Percentiles rank a stretch among this genome's conserved stretches.
These are phyloP conservation scores for Stenurella melanura DNA, from an alignment of 2,888 invertebrate species.

Conservation along the genomic window DNA sequence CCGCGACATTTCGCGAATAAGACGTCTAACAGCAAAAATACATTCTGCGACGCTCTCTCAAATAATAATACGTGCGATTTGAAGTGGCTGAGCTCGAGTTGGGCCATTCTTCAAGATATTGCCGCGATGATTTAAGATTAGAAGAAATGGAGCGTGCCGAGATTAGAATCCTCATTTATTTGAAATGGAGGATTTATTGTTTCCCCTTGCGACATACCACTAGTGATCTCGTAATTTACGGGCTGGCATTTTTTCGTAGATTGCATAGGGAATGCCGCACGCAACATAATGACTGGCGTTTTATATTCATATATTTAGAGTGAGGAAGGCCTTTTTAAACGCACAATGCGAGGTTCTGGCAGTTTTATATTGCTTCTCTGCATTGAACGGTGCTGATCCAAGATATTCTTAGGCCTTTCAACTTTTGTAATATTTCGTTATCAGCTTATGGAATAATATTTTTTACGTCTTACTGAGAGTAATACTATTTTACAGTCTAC, in stretches of 20 bases:
- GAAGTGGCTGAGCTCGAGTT: constrained; percentile 51
- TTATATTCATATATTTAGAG: constrained; percentile 7
- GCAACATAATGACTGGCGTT: constrained; percentile 1
- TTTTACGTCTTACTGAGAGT: background rate
- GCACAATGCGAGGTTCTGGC: background rate
- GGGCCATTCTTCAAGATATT: constrained; percentile 66
- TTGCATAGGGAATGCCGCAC: constrained; percentile 4
- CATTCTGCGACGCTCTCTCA: constrained; percentile 25
- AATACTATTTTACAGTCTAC: background rate
- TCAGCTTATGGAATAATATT: background rate
- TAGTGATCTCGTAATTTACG: constrained; percentile 16
- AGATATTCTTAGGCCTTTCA: background rate
- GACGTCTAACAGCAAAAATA: constrained; percentile 44
- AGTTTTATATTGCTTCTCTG: background rate
- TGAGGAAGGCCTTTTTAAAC: background rate
- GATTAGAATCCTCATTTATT: constrained; percentile 67
- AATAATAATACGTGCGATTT: constrained; percentile 49
- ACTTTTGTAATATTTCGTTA: background rate
- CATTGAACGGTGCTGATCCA: background rate
- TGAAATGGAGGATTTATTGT: constrained; percentile 56
- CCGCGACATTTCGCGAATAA: constrained; percentile 60
- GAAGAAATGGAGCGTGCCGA: constrained; percentile 69
- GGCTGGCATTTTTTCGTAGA: constrained; percentile 9
- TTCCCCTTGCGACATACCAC: constrained; percentile 36
- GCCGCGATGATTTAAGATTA: constrained; percentile 69